Conservation (phyloP, 2,797 vertebrate genomes). For the Octomys mimax region DNA sequence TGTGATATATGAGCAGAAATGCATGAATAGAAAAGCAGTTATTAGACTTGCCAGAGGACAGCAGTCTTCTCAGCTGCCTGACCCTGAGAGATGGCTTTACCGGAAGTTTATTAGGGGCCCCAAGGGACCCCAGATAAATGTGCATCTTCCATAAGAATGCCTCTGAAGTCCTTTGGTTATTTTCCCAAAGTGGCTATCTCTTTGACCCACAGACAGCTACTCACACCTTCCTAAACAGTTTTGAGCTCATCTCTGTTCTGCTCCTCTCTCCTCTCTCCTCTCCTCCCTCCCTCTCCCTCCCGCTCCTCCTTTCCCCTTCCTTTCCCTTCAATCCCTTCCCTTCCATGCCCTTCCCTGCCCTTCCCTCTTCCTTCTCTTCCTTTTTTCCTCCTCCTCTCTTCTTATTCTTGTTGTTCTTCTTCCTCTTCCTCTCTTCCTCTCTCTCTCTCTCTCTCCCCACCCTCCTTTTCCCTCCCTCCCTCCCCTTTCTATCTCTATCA, state of each 20-base stretch:
- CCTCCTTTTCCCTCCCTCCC: fast-evolving
- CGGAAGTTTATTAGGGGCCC: neutral
- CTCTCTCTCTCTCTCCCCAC: neutral
- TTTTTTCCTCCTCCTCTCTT: too few species aligned
- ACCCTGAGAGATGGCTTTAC: neutral
- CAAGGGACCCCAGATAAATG: neutral
- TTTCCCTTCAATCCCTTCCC: fast-evolving
- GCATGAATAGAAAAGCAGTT: neutral
- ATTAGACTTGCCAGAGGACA: neutral
- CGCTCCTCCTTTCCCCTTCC: fast-evolving
- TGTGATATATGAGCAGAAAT: neutral
- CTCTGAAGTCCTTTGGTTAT: neutral
- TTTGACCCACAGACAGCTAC: neutral
- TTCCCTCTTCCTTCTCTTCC: too few species aligned
- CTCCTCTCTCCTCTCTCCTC: too few species aligned
- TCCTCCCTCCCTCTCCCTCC: too few species aligned
- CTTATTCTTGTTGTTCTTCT: too few species aligned
- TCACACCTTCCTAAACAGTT: neutral
- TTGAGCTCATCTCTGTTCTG: neutral
- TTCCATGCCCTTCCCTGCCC: too few species aligned
- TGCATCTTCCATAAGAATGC: constrained; percentile 7
- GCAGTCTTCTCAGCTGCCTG: neutral
- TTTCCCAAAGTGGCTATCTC: constrained; percentile 52
- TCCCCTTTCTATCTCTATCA: neutral
- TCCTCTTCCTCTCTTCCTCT: fast-evolving